A percentile compares a stretch with the other conserved stretches of the same genome.
Conservation (phyloP, 2,797 vertebrate species). For the Capromys pilorides region DNA sequence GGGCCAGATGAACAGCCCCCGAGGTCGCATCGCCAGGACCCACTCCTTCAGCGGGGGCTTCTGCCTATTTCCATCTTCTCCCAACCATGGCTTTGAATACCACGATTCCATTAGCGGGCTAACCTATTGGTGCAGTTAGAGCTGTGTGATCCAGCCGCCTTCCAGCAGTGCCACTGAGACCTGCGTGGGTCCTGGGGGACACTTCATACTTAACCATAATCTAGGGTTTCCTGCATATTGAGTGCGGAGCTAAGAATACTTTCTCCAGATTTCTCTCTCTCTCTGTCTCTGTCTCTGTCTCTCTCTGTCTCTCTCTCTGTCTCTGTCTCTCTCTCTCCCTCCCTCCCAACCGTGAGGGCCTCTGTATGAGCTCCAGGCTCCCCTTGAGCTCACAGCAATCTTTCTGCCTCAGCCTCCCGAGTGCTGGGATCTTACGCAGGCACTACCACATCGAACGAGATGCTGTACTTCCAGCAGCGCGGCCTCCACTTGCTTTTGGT, state of each 20-base stretch:
- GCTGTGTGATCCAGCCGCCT: not conserved
- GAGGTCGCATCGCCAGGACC: not conserved
- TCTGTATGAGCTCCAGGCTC: not conserved
- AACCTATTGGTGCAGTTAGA: not conserved
- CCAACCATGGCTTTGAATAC: accelerated
- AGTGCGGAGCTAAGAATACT: accelerated
- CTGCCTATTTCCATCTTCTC: not conserved
- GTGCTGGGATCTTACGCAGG: not conserved
- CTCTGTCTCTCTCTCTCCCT: not conserved
- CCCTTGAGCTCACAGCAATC: not conserved
- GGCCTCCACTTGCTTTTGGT: not conserved
- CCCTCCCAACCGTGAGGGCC: not conserved
- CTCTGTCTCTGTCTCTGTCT: not conserved
- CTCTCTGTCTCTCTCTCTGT: not conserved
- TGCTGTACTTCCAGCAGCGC: not conserved
- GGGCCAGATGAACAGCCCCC: not conserved
- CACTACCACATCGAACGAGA: not conserved
- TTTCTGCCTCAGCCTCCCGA: not conserved
- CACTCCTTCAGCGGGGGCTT: not conserved
- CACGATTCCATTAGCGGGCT: not conserved
- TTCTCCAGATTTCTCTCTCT: not conserved
- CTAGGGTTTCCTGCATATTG: not conserved
- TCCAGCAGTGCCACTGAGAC: not conserved
- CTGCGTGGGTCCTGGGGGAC: not conserved
- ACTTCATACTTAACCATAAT: not conserved